Percentiles rank a stretch among this genome's conserved stretches.
Conservation (phyloP, 2,888 invertebrate genomes). For the Andrena haemorrhoa region DNA sequence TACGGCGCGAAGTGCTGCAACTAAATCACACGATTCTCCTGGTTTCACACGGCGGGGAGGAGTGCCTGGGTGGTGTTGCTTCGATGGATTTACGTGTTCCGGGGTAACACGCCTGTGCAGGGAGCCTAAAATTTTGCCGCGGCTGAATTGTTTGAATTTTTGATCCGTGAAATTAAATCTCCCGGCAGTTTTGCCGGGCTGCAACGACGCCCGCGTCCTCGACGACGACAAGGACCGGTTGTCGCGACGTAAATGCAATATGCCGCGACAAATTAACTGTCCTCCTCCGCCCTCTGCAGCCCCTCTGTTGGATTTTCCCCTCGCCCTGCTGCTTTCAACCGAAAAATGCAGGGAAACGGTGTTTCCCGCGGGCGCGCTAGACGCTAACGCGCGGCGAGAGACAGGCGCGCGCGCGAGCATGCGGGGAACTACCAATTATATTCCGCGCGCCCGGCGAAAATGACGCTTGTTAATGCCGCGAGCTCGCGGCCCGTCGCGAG, state of each 20-base stretch:
- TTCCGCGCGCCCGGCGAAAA: neutral
- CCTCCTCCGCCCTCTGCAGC: neutral
- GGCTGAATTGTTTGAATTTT: slow-evolving; percentile 56
- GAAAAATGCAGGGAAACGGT: slow-evolving; percentile 4
- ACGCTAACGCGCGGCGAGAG: neutral
- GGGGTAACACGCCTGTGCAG: slow-evolving; percentile 14
- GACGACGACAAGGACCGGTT: neutral
- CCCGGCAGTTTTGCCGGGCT: slow-evolving; percentile 16
- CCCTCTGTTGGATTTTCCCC: neutral
- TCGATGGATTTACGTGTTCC: slow-evolving; percentile 21
- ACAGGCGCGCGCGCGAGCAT: neutral
- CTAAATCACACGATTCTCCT: slow-evolving; percentile 12
- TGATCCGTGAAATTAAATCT: slow-evolving; percentile 56
- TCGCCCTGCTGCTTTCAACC: neutral
- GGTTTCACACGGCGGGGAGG: too few relatives aligned
- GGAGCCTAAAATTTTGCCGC: slow-evolving; percentile 31
- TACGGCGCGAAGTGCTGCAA: slow-evolving; percentile 5
- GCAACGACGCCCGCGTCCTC: neutral
- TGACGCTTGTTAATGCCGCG: slow-evolving; percentile 8
- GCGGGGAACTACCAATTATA: slow-evolving; percentile 21
- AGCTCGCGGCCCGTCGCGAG: neutral
- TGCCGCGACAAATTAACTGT: slow-evolving; percentile 39
- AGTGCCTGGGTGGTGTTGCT: neutral
- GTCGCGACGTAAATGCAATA: slow-evolving; percentile 14
- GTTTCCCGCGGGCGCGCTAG: neutral